Evolutionary conservation across 2,888 invertebrate species (phyloP).

Genomic region (Craniophora ligustri): DNA sequence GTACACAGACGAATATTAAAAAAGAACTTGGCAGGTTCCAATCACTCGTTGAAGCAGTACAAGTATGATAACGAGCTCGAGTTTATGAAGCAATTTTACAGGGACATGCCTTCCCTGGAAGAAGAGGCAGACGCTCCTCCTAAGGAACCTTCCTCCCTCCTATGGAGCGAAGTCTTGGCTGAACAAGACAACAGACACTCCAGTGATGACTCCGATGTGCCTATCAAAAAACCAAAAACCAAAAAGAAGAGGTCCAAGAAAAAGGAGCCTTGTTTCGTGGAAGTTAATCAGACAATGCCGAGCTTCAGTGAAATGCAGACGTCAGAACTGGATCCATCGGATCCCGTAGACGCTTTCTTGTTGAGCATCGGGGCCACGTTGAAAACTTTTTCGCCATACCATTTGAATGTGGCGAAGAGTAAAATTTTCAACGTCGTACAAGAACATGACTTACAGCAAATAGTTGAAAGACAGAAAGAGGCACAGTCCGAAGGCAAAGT

Average conservation of each 20-base stretch:
- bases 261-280: conserved; percentile 26
- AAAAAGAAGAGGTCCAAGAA: conserved; percentile 42
- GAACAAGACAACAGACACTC: conserved; percentile 11
- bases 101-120: conserved; percentile 66
- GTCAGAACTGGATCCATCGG: conserved; percentile 70
- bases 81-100: conserved; percentile 78
- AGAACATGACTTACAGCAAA: conserved; percentile 83
- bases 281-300: conserved; percentile 56
- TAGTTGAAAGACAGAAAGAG: conserved; percentile 70
- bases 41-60: conserved; percentile 65
- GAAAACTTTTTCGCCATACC: conserved; percentile 81
- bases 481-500: conserved; percentile 63
- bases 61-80: conserved; percentile 77
- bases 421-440: conserved; percentile 84
- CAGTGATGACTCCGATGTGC: conserved; percentile 63
- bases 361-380: conserved; percentile 80
- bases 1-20: conserved; percentile 78
- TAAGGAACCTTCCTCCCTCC: conserved; percentile 7
- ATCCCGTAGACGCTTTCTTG: conserved; percentile 81
- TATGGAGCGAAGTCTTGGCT: conserved; percentile 31
- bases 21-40: conserved; percentile 57
- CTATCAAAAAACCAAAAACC: conserved; percentile 42
- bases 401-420: conserved; percentile 81
- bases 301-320: conserved; percentile 56
- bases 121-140: conserved; percentile 49